phyloP scores from a whole-genome alignment of 2,113 vertebrate genomes.

The Equus przewalskii region DNA sequence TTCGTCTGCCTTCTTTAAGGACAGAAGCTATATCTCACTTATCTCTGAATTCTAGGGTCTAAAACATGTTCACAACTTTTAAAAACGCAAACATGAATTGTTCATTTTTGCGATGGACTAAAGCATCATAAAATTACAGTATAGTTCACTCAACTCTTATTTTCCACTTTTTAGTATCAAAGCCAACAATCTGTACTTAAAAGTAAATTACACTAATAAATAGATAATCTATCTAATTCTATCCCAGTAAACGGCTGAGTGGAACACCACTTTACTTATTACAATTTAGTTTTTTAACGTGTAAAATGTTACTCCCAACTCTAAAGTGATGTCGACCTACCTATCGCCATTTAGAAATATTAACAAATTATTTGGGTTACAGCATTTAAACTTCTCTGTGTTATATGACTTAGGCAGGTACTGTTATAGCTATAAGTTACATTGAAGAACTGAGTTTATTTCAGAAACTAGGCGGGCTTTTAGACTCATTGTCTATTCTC shows the following conservation, averaged over 20 bases:
- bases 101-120: constrained; percentile 43
- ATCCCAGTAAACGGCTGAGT: background rate
- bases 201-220: background rate
- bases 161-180: constrained; percentile 25
- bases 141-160: background rate
- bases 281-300: background rate
- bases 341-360: background rate
- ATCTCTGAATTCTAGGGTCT: background rate
- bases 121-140: background rate
- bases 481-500: background rate
- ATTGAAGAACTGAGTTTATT: background rate
- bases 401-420: background rate
- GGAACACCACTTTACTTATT: background rate
- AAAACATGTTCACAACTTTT: background rate
- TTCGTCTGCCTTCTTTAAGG: background rate
- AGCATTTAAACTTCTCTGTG: background rate
- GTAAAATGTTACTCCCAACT: background rate
- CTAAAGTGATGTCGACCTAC: background rate
- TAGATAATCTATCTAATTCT: background rate
- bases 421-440: background rate
- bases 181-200: background rate
- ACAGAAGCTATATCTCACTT: background rate
- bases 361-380: background rate
- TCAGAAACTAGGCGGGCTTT: background rate
- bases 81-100: background rate